Evolutionary conservation across 2,113 vertebrate species (phyloP).

Genomic region (Telmatochromis sp.): DNA sequence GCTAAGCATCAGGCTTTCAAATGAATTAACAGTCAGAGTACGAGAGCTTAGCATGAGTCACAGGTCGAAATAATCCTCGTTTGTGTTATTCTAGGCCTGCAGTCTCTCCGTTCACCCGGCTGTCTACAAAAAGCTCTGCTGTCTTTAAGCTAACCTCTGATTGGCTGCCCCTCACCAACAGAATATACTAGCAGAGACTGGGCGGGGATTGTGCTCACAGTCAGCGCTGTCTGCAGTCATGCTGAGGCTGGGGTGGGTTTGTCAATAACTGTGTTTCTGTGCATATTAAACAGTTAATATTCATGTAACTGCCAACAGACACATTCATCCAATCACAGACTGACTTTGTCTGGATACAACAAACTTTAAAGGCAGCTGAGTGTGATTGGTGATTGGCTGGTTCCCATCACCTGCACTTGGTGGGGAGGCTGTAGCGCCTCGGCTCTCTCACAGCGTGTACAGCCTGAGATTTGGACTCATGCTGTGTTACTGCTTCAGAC

Average conservation of each 20-base stretch:
- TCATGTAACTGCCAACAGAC: neutral
- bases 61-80: neutral
- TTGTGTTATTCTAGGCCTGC: neutral
- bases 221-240: neutral
- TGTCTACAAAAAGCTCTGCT: neutral
- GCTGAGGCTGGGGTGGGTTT: fast-evolving
- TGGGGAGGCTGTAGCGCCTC: neutral
- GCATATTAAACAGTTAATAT: neutral
- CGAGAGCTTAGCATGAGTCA: neutral
- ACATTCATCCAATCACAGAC: neutral
- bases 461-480: neutral
- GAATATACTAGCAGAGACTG: neutral
- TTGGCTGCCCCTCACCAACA: neutral
- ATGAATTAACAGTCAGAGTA: neutral
- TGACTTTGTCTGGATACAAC: neutral
- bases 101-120: neutral
- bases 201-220: neutral
- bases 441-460: fast-evolving
- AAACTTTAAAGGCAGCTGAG: neutral
- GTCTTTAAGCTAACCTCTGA: neutral
- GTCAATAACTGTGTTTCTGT: neutral
- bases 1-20: fast-evolving
- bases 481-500: neutral
- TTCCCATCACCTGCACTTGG: fast-evolving
- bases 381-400: neutral